Evolutionary conservation across 2,113 vertebrate species (phyloP), one percentile per base, ranked within the genome.

Genomic region (Indicator indicator): DNA sequence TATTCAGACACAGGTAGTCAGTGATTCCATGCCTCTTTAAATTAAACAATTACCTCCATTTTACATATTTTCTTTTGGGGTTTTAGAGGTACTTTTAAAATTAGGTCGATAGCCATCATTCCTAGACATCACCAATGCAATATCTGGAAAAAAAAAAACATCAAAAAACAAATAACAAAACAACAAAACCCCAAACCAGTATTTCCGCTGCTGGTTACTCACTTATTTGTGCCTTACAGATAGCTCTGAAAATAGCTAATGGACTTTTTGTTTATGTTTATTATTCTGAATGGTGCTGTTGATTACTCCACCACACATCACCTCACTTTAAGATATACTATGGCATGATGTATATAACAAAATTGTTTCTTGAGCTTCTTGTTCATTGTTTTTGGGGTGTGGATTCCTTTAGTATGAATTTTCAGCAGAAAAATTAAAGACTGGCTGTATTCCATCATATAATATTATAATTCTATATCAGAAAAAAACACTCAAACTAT

Each of bases 111-210:
- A 68, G 6, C 2, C 26, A 24, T 50, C 10, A 9, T 40, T 77
- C 5, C 21, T 44, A 68, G 19, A 3, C 30, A 63, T 6, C 19
- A 84, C 4, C 19, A 74, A 26, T 11, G 82, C n/a, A 32, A 7
- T 64, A 33, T 8, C 32, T 55, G 16, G 50, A 67, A 76, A 70
- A 20, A 65, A 65, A 15, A 21, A 42, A 42, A 48, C 33, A 20
- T 36, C 36, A 38, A 26, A 44, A 14, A 44, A 44, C 42, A 13
- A 42, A 42, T 15, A 42, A 44, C 14, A 16, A 44, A 15, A 44
- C 14, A 42, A 60, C 18, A 30, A 38, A 63, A 18, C 48, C 18
- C 48, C 12, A 27, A 65, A 5, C 0, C 2, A 1, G 4, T 20
- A 4, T 60, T 91, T 91, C 75, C 72, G 27, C 18, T 42, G 9